These are phyloP conservation scores for Micromesistius poutassou DNA, from an alignment of 2,797 vertebrate species.

Conservation along the genomic window DNA sequence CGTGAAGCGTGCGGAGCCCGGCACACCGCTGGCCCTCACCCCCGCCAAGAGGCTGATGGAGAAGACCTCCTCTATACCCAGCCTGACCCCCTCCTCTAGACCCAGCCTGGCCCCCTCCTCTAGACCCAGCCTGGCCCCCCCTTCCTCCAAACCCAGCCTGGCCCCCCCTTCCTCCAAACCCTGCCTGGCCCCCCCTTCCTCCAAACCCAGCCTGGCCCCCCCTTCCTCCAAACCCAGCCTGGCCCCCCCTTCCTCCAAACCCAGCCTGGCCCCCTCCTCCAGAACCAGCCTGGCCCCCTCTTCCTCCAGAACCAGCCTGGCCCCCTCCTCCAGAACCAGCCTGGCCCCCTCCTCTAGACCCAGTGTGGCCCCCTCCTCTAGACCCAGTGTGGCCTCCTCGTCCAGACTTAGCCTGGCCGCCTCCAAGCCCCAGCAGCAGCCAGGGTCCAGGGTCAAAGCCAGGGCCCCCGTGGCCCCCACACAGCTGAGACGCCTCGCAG, in stretches of 20 bases:
- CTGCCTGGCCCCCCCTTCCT: background rate
- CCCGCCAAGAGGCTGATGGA: conserved; percentile 49
- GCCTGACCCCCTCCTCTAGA: conserved; percentile 41
- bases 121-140: no score
- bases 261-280: conserved; percentile 11
- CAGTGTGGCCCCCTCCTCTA: background rate
- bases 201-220: background rate
- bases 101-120: background rate
- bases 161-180: background rate
- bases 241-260: background rate
- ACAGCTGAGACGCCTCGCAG: conserved; percentile 43
- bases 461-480: conserved; percentile 37
- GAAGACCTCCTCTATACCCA: conserved; percentile 34
- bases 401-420: background rate
- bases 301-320: background rate
- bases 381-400: background rate
- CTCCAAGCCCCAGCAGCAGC: conserved; percentile 8
- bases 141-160: background rate
- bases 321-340: background rate
- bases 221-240: background rate
- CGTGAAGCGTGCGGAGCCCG: conserved; percentile 45
- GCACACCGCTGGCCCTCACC: conserved; percentile 42
- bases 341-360: background rate
- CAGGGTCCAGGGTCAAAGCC: background rate
- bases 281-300: background rate